These are phyloP conservation scores for Hippasteria phrygiana DNA, from an alignment of 53 echinoderm and acorn worm species.

Conservation along the genomic window DNA sequence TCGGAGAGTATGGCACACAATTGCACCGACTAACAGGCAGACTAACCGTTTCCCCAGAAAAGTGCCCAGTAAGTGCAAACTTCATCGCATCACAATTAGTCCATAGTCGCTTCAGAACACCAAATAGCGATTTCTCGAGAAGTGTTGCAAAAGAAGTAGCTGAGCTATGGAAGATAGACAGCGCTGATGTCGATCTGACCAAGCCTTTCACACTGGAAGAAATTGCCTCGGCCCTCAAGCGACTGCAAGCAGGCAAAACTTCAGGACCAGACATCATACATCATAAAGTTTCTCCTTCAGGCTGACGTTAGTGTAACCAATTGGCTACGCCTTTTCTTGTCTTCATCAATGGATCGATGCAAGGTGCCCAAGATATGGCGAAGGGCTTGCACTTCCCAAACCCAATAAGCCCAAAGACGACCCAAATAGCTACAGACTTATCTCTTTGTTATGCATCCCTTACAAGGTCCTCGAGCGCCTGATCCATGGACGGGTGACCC, in stretches of 20 bases:
- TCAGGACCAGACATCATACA: constrained; percentile 57
- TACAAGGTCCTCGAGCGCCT: constrained; percentile 68
- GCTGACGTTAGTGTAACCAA: background rate
- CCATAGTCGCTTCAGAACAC: constrained; percentile 47
- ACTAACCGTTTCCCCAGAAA: background rate
- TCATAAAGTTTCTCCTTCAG: background rate
- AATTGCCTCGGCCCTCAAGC: constrained; percentile 23
- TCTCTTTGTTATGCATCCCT: constrained; percentile 60
- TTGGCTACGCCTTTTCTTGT: constrained; percentile 30
- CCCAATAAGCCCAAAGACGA: constrained; percentile 67
- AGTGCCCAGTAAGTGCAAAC: constrained; percentile 11
- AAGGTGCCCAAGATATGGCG: constrained; percentile 68
- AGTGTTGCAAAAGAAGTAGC: constrained; percentile 16
- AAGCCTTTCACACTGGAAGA: constrained; percentile 46
- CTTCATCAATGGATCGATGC: constrained; percentile 3
- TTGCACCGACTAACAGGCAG: background rate
- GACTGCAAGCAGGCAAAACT: constrained; percentile 26
- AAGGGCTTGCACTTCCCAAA: constrained; percentile 62
- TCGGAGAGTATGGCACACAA: background rate
- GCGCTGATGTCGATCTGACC: background rate
- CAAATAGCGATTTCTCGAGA: background rate
- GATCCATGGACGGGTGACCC: constrained; percentile 40
- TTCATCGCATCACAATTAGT: constrained; percentile 18
- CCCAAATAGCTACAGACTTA: constrained; percentile 72
- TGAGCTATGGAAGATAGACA: constrained; percentile 8